These are phyloP conservation scores for Andrena flavipes DNA, from an alignment of 2,888 invertebrate genomes.

Conservation along the genomic window DNA sequence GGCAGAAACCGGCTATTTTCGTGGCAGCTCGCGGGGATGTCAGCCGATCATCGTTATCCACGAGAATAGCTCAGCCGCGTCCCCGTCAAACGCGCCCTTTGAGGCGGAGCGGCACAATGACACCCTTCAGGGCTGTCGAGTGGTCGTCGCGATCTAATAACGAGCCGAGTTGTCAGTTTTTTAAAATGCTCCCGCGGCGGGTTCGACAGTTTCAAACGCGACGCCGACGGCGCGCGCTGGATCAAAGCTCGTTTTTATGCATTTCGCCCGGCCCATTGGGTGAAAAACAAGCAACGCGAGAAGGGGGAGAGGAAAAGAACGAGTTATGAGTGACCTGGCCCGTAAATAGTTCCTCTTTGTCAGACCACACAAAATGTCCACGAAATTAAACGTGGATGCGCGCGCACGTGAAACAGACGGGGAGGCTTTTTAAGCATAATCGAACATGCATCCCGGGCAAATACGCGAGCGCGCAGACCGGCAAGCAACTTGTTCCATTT, in stretches of 20 bases:
- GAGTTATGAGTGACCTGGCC: conserved; percentile 10
- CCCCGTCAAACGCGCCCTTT: conserved; percentile 20
- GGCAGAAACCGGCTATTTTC: neutral
- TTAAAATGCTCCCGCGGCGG: conserved; percentile 11
- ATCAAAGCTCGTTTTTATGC: conserved; percentile 41
- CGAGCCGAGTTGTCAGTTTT: conserved; percentile 18
- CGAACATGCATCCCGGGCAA: conserved; percentile 17
- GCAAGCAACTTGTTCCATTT: conserved; percentile 10
- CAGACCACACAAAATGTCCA: conserved; percentile 4
- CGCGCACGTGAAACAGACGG: neutral
- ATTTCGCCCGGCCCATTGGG: conserved; percentile 23
- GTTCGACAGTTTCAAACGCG: conserved; percentile 27
- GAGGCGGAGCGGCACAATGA: conserved; percentile 15
- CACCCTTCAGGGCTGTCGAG: conserved; percentile 26
- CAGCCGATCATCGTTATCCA: conserved; percentile 17
- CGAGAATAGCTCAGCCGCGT: conserved; percentile 19
- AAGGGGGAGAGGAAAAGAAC: neutral
- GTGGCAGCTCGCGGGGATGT: neutral
- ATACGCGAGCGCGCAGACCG: neutral
- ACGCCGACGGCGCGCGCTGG: conserved; percentile 1
- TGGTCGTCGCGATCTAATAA: conserved; percentile 36
- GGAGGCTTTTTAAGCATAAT: conserved; percentile 31
- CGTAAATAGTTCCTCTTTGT: conserved; percentile 29
- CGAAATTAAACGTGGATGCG: conserved; percentile 12
- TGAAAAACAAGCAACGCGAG: conserved; percentile 5